Percentiles rank a stretch among this genome's conserved stretches.
These are phyloP conservation scores for Chelon auratus DNA, from an alignment of 2,797 vertebrate species.

Conservation along the genomic window DNA sequence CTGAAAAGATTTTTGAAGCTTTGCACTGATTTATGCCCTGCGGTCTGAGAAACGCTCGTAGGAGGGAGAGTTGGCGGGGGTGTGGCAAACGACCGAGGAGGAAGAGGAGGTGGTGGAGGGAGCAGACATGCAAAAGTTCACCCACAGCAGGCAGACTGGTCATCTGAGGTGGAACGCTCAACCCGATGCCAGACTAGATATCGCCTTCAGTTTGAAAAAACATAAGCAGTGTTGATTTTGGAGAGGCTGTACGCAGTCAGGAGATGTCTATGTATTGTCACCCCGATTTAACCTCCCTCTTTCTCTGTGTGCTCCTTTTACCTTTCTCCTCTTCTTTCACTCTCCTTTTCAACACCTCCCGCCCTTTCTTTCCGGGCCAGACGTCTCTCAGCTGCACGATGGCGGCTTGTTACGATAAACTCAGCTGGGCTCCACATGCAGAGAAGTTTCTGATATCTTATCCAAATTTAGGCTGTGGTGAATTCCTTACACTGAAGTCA, in stretches of 20 bases:
- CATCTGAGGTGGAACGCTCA: conserved; percentile 42
- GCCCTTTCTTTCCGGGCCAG: conserved; percentile 1
- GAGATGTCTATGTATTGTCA: conserved; percentile 37
- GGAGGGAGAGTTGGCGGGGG: conserved; percentile 32
- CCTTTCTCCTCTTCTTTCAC: conserved; percentile 6
- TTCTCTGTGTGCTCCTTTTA: not conserved
- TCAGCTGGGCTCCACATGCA: conserved; percentile 62
- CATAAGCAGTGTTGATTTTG: conserved; percentile 71
- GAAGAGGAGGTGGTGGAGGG: conserved; percentile 24
- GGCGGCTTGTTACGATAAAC: conserved; percentile 18
- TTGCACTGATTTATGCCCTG: conserved; percentile 58
- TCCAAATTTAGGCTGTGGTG: conserved; percentile 20
- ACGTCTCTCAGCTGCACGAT: not conserved
- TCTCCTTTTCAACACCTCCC: not conserved
- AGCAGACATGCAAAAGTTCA: conserved; percentile 72
- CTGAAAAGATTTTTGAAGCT: conserved; percentile 11
- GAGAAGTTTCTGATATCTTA: conserved; percentile 39
- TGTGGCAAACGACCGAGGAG: conserved; percentile 26
- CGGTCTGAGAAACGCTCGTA: conserved; percentile 37
- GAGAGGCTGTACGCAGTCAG: conserved; percentile 56
- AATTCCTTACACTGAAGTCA: conserved; percentile 20
- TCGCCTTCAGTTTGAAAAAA: conserved; percentile 47
- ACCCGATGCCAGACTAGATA: conserved; percentile 48
- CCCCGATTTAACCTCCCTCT: conserved; percentile 37
- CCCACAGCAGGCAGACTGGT: conserved; percentile 49